A percentile compares a stretch with the other conserved stretches of the same genome.
These are phyloP conservation scores for Papilio dardanus DNA, from an alignment of 1,140 invertebrate species.

Conservation along the genomic window DNA sequence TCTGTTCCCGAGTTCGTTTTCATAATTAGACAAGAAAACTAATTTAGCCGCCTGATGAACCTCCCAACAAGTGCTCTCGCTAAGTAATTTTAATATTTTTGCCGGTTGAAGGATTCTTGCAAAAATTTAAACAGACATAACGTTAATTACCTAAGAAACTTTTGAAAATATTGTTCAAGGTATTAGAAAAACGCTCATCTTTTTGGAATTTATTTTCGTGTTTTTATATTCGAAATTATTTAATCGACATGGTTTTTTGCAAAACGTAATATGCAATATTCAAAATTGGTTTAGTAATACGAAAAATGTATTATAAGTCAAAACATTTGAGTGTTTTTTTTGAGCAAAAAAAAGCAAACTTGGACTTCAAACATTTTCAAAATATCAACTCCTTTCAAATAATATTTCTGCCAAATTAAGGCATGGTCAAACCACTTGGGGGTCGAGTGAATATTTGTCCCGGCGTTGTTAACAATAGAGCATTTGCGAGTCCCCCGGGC, in stretches of 20 bases:
- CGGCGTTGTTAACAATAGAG: conserved; percentile 36
- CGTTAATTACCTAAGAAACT: not conserved
- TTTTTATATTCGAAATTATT: too few relatives aligned
- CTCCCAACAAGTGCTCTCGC: conserved; percentile 49
- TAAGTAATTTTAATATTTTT: conserved; percentile 31
- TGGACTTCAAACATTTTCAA: not conserved
- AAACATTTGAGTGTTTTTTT: too few relatives aligned
- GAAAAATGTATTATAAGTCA: too few relatives aligned
- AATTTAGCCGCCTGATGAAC: conserved; percentile 65
- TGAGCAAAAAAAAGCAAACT: not conserved
- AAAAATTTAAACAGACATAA: not conserved
- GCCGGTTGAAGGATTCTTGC: conserved; percentile 4
- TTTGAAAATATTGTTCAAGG: not conserved
- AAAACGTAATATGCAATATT: too few relatives aligned
- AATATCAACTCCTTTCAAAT: not conserved
- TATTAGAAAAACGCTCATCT: not conserved
- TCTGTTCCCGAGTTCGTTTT: conserved; percentile 50
- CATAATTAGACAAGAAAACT: conserved; percentile 56
- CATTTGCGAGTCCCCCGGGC: conserved; percentile 30
- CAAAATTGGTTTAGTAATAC: too few relatives aligned
- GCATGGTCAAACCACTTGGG: conserved; percentile 21
- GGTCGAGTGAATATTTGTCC: conserved; percentile 33
- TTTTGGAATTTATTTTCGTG: not conserved
- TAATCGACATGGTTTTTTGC: too few relatives aligned
- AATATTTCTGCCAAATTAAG: conserved; percentile 1